These are phyloP conservation scores for Decapterus maruadsi DNA, from an alignment of 2,797 vertebrate genomes.

Conservation along the genomic window DNA sequence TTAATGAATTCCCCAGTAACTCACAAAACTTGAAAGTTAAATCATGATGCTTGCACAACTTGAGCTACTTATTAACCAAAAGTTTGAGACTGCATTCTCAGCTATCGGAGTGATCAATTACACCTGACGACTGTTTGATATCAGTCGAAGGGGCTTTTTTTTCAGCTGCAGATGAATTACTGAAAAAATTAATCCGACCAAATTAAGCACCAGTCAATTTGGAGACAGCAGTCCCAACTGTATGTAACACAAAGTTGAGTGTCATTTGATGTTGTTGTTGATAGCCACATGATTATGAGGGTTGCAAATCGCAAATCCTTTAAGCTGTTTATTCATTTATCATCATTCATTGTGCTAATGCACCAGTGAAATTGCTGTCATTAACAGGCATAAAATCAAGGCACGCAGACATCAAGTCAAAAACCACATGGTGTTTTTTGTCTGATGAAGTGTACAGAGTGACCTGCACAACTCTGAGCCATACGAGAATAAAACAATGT, in stretches of 20 bases:
- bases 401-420: slow-evolving; percentile 36
- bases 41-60: slow-evolving; percentile 8
- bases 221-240: slow-evolving; percentile 66
- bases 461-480: slow-evolving; percentile 3
- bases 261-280: slow-evolving; percentile 67
- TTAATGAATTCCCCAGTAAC: slow-evolving; percentile 41
- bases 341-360: slow-evolving; percentile 25
- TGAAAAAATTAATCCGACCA: slow-evolving; percentile 62
- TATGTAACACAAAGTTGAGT: slow-evolving; percentile 68
- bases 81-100: slow-evolving; percentile 19
- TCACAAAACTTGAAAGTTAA: slow-evolving; percentile 38
- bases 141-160: slow-evolving; percentile 20
- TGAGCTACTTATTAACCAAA: slow-evolving; percentile 22
- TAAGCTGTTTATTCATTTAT: no score
- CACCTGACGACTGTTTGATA: slow-evolving; percentile 41
- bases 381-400: slow-evolving; percentile 53
- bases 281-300: slow-evolving; percentile 25
- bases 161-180: slow-evolving; percentile 48
- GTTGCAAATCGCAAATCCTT: no score
- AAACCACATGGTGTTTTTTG: slow-evolving; percentile 18
- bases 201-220: slow-evolving; percentile 66
- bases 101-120: slow-evolving; percentile 45
- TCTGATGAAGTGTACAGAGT: slow-evolving; percentile 5
- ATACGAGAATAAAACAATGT: slow-evolving; percentile 32
- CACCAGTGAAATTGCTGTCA: slow-evolving; percentile 35